Base-by-base conservation (phyloP, 2,888 invertebrate species). In the Gerris lacustris region DNA sequence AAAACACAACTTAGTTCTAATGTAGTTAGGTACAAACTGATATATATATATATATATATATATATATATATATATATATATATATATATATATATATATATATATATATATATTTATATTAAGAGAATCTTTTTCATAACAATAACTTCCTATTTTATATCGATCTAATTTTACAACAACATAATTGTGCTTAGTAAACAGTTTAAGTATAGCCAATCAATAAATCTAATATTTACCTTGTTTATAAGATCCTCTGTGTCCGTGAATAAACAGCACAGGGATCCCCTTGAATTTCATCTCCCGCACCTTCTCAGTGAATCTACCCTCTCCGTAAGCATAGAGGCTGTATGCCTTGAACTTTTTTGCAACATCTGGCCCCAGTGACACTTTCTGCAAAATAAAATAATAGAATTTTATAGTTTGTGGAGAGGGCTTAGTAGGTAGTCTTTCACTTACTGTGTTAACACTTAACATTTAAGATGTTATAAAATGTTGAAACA, bases 191-290 rank as follows among this genome's bases (percentile, higher is more conserved):
- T 31, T 31, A 4, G 31, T 2, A 31, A 31, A 1, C 1, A 4
- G 1, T 31, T 4, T 31, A 1, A 31, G 31, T 31, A 31, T 31
- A 31, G 31, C 2, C 1, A 31, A 31, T 31, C 31, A 31, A 31
- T 31, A 31, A 31, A 31, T 31, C 1, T 31, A 31, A 31, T 4
- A 44, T 69, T 72, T 77, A 85, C 87, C 92, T 86, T 95, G 96
- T 82, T 91, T 92, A 78, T 91, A 88, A 64, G 96, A 96, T 0
- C 97, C 98, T 66, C 90, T 90, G 82, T 96, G 97, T 11, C 98
- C 98, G 17, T 96, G 97, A 72, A 98, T 85, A 82, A 94, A 98
- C 68, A 98, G 83, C 0, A 98, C 92, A 6, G 98, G 97, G 67
- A 96, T 90, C 0, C 97, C 97, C 78, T 85, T 85, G 81, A 92